phyloP scores from a whole-genome alignment of 2,888 invertebrate species.

The Callyntrura guangdongensis region DNA sequence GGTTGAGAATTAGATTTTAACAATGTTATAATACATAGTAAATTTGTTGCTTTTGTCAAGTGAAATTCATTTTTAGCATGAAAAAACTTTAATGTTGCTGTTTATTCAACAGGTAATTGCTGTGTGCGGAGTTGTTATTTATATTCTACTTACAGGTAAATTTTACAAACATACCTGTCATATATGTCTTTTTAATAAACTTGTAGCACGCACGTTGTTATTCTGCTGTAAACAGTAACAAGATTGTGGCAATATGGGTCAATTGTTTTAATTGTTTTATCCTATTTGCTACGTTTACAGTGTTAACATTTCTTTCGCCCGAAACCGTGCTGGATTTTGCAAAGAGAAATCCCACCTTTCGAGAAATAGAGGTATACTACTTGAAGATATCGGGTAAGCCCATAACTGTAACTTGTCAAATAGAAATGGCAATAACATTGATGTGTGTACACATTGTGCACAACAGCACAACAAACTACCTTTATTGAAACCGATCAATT shows the following conservation, averaged over 20 bases:
- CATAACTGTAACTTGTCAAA: too few relatives aligned
- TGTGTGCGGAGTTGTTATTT: constrained; percentile 74
- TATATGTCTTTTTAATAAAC: not conserved
- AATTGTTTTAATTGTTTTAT: not conserved
- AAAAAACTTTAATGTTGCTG: too few relatives aligned
- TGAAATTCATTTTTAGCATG: too few relatives aligned
- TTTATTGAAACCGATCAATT: not conserved
- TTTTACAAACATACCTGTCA: not conserved
- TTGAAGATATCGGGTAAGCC: constrained; percentile 72
- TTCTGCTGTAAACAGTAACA: not conserved
- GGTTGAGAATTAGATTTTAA: too few relatives aligned
- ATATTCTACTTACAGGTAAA: constrained; percentile 76
- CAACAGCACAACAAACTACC: not conserved
- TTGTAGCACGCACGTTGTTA: not conserved
- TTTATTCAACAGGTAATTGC: constrained; percentile 75
- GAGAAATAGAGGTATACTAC: constrained; percentile 71
- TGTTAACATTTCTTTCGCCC: constrained; percentile 78
- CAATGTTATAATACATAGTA: too few relatives aligned
- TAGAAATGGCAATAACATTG: too few relatives aligned
- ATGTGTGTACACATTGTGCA: not conserved
- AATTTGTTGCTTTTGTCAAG: too few relatives aligned
- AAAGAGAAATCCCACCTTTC: constrained; percentile 76
- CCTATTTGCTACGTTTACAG: constrained; percentile 10
- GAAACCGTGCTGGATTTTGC: constrained; percentile 70
- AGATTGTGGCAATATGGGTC: too few relatives aligned